These are phyloP conservation scores for Harpagoxenus sublaevis DNA, from an alignment of 2,888 invertebrate genomes.

Conservation along the genomic window DNA sequence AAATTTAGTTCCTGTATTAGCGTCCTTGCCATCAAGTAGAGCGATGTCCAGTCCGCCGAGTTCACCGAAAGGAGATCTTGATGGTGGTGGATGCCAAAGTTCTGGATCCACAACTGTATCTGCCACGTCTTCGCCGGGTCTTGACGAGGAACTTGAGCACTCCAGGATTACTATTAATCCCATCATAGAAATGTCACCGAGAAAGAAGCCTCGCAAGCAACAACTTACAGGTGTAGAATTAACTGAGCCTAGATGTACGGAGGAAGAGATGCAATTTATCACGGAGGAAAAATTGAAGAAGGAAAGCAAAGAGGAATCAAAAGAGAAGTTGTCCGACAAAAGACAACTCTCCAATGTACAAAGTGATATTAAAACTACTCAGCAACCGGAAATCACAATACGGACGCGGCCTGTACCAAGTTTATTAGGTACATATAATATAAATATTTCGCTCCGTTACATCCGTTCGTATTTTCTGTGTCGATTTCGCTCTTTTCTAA, in stretches of 20 bases:
- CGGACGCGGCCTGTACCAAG: slow-evolving; percentile 80
- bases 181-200: slow-evolving; percentile 90
- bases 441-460: not conserved
- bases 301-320: slow-evolving; percentile 85
- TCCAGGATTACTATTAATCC: slow-evolving; percentile 85
- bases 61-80: slow-evolving; percentile 83
- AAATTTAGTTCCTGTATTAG: slow-evolving; percentile 83
- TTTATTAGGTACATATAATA: slow-evolving; percentile 78
- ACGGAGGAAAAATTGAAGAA: slow-evolving; percentile 87
- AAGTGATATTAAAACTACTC: slow-evolving; percentile 76
- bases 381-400: slow-evolving; percentile 75
- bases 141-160: slow-evolving; percentile 88
- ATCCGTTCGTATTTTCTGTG: not conserved
- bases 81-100: slow-evolving; percentile 85
- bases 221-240: slow-evolving; percentile 88
- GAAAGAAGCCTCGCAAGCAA: slow-evolving; percentile 97
- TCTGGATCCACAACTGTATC: slow-evolving; percentile 95
- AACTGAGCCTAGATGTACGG: slow-evolving; percentile 82
- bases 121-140: slow-evolving; percentile 93
- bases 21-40: slow-evolving; percentile 80
- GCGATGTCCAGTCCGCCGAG: slow-evolving; percentile 82
- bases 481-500: not conserved
- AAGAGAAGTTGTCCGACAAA: slow-evolving; percentile 84
- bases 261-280: slow-evolving; percentile 89
- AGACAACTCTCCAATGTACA: slow-evolving; percentile 74